Conservation (phyloP, 1,140 invertebrate genomes). For the Neocloeon triangulifer region DNA sequence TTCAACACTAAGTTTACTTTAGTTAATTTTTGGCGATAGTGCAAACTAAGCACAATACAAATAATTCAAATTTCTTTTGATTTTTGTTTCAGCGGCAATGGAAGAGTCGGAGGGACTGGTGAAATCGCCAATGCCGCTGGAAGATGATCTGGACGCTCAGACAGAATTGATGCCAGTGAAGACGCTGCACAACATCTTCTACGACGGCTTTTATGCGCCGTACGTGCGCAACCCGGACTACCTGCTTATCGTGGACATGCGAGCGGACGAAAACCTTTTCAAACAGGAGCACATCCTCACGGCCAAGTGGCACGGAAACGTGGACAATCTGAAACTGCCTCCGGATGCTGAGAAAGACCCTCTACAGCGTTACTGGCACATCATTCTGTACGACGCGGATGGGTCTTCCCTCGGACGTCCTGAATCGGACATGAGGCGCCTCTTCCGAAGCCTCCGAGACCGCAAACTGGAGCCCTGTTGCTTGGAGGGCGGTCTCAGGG, state of each 20-base stretch:
- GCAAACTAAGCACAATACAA: too few relatives aligned
- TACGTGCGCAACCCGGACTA: constrained; percentile 14
- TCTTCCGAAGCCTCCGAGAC: constrained; percentile 7
- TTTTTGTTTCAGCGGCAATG: constrained; percentile 6
- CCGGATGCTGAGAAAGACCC: constrained; percentile 6
- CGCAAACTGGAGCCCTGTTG: constrained; percentile 12
- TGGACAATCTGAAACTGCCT: neutral
- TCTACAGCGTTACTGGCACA: constrained; percentile 9
- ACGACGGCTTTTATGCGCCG: constrained; percentile 15
- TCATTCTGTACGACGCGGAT: constrained; percentile 14
- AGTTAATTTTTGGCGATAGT: too few relatives aligned
- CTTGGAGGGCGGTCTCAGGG: constrained; percentile 11
- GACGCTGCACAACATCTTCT: constrained; percentile 14
- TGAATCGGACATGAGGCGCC: constrained; percentile 6
- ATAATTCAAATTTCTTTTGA: too few relatives aligned
- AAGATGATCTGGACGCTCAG: constrained; percentile 9
- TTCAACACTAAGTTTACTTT: too few relatives aligned
- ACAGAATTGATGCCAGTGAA: constrained; percentile 8
- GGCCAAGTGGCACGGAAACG: constrained; percentile 13
- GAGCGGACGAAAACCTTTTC: constrained; percentile 10
- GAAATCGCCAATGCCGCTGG: constrained; percentile 7
- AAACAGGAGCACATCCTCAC: constrained; percentile 10
- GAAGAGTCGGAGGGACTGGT: constrained; percentile 9
- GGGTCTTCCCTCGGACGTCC: constrained; percentile 6
- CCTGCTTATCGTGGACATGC: constrained; percentile 13